Evolutionary conservation across 2,113 vertebrate species (phyloP).

Genomic region (Myotis davidii): DNA sequence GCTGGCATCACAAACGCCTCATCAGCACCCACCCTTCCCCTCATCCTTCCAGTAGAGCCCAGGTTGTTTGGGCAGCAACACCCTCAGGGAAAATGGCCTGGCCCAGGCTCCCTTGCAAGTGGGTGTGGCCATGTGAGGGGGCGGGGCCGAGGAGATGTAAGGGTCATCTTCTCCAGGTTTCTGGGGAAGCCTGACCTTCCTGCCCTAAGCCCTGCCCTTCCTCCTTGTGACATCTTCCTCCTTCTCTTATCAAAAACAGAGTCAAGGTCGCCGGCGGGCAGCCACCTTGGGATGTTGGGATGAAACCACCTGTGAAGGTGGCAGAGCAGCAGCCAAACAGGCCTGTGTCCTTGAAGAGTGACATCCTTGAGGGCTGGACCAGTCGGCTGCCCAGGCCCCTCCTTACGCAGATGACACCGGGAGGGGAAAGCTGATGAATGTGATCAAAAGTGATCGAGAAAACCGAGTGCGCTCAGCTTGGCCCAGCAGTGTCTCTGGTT

Average conservation of each 20-base stretch:
- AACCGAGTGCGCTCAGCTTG: fast-evolving
- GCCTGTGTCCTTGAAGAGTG: fast-evolving
- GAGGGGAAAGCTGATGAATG: fast-evolving
- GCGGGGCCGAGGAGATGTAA: no score
- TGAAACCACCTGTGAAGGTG: neutral
- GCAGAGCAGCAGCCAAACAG: neutral
- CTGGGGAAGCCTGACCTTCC: neutral
- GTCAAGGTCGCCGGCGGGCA: neutral
- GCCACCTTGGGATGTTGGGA: neutral
- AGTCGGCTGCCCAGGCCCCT: neutral
- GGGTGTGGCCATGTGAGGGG: neutral
- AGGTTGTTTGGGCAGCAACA: neutral
- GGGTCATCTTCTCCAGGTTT: no score
- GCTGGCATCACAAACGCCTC: fast-evolving
- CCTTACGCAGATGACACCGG: neutral
- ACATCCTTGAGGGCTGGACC: neutral
- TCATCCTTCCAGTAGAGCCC: fast-evolving
- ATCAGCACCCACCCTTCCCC: no score
- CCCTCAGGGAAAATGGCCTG: neutral
- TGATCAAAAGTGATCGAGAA: no score
- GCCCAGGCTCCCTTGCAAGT: neutral
- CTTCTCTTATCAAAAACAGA: neutral
- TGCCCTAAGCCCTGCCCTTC: no score
- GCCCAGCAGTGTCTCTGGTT: neutral
- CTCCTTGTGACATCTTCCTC: neutral